Evolutionary conservation across 1,140 invertebrate species (phyloP), one percentile per base, ranked within the genome.

Genomic region (Drosophila quadrilineata): DNA sequence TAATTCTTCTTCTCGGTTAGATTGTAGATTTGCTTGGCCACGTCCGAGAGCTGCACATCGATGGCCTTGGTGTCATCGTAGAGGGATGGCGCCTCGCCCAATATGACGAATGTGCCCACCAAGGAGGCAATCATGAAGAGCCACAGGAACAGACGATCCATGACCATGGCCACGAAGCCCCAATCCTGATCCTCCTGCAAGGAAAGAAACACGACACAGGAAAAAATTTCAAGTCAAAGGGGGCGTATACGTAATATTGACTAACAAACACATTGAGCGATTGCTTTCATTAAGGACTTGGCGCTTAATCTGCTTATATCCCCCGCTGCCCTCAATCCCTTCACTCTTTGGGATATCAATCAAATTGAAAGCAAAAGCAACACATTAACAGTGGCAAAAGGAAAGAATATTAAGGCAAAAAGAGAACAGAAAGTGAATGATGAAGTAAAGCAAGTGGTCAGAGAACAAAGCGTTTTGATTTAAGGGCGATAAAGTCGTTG

Each of bases 121-220:
- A 98, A 93, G 9, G 97, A 97, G 1, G 97, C 95, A 62, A 97
- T 95, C 40, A 94, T 94, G 91, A 99, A 99, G 14, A 99, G 95
- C 94, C 96, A 98, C 0, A 99, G 93, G 88, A 99, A 98, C 1
- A 99, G 91, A 14, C 98, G 93, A 90, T 99, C 98, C 59, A 99
- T 92, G 0, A 99, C 98, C 97, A 99, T 99, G 10, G 98, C 98
- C 3, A 99, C 98, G 90, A 99, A 99, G 45, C 98, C 98, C 98
- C 98, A 99, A 89, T 99, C 98, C 92, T 98, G 96, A 91, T 98
- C 96, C 90, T 98, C 96, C 96, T 98, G 90, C 63, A 36, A 59
- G n/a, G 3, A 52, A 41, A 6, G 5, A 3, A 29, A 12, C 9
- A 33, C n/a, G 10, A 36, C 14, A 22, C 16, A 12, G 14, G 19